Evolutionary conservation across 2,113 vertebrate genomes (phyloP).

Genomic region (Tympanuchus pallidicinctus): DNA sequence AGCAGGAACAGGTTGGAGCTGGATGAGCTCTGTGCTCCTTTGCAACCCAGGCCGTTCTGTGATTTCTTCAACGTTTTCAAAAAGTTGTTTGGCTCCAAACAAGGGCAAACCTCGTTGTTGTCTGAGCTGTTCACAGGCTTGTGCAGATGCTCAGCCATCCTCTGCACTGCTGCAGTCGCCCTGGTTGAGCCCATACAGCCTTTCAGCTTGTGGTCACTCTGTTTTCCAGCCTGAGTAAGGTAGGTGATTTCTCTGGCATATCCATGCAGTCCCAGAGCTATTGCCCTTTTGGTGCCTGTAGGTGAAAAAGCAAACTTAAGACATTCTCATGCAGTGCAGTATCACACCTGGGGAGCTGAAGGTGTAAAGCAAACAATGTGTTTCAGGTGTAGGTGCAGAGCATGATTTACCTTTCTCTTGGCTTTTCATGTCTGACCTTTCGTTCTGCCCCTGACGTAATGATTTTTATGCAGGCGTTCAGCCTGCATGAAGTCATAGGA

Average conservation of each 20-base stretch:
- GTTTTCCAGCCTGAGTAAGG: not conserved
- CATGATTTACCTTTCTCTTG: slow-evolving; percentile 41
- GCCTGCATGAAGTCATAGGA: slow-evolving; percentile 70
- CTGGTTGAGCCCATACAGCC: accelerated
- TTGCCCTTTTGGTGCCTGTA: not conserved
- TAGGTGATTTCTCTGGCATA: not conserved
- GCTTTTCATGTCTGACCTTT: slow-evolving; percentile 50
- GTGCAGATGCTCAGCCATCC: not conserved
- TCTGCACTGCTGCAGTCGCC: not conserved
- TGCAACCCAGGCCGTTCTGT: too few relatives aligned
- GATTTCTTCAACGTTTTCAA: too few relatives aligned
- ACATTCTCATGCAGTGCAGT: not conserved
- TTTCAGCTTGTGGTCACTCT: not conserved
- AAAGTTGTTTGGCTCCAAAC: not conserved
- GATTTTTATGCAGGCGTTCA: slow-evolving; percentile 23
- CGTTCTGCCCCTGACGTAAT: slow-evolving; percentile 47
- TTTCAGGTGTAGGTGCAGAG: not conserved
- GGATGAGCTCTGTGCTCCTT: too few relatives aligned
- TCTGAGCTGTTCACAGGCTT: not conserved
- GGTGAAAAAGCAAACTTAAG: not conserved
- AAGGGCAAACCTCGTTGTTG: not conserved
- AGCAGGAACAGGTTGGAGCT: too few relatives aligned
- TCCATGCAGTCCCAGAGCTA: accelerated
- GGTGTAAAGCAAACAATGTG: not conserved
- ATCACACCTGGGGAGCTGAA: not conserved